Evolutionary conservation across 1,140 invertebrate species (phyloP), one percentile per base, ranked within the genome.

Genomic region (Wiebesia pumilae): DNA sequence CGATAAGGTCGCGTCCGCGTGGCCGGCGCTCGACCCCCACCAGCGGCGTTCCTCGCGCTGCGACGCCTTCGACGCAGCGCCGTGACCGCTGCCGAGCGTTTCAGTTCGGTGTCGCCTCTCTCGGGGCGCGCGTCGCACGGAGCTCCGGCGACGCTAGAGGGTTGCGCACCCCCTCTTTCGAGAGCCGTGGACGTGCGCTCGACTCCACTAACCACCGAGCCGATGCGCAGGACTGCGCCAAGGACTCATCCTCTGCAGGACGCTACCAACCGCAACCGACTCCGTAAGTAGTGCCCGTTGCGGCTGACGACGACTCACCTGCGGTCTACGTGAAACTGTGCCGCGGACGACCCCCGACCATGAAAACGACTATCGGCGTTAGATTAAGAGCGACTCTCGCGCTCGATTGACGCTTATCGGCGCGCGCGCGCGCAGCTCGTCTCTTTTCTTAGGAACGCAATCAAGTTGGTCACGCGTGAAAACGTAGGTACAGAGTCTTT

Each of bases 1-100:
- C 43, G 24, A 33, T 67, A 69, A 81, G 67, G 81, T 71, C 67
- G 82, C 43, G 27, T 43, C 65, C 81, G 81, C 71, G 69, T 75
- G 82, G 51, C 69, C 47, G 81, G 47, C 81, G 47, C 69, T 40
- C 47, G 82, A 51, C 71, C 71, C 71, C 69, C 71, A 83, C 51
- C 33, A 12, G 14, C 69, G 4, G 16, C 3, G 30, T 12, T 0
- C 69, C 30, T 38, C 40, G 16, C 47, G 51, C 30, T 14, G 69
- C 82, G 43, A 35, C 43, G 54, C 33, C 80, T 75, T 27, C 33
- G 47, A 47, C 73, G 38, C 9, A 10, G 19, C 51, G 51, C 10
- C 51, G 51, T 16, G 19, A 10, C 73, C 24, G 73, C 71, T 19
- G 6, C 24, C 51, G 35, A 75, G 51, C 81, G 43, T n/a, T n/a